A percentile compares a stretch with the other conserved stretches of the same genome.
phyloP scores from a whole-genome alignment of 1,140 invertebrate genomes.

The Telenomus remus region DNA sequence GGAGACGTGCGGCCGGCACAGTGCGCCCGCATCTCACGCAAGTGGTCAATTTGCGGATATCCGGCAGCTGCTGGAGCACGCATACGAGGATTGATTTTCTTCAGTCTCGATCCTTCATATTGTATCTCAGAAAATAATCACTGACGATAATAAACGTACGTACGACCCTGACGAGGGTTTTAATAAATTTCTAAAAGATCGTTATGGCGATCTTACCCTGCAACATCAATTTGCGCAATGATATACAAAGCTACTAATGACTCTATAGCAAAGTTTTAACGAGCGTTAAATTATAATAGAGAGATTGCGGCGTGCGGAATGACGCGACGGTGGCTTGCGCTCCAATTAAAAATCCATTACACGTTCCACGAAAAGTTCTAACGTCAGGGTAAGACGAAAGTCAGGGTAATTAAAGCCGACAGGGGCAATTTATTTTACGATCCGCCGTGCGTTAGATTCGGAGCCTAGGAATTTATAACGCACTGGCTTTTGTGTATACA shows the following conservation, averaged over 20 bases:
- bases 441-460: neutral
- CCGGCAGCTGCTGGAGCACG: conserved; percentile 63
- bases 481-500: no score
- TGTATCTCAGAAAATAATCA: no score
- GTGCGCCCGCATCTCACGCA: conserved; percentile 65
- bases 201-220: no score
- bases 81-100: conserved; percentile 11
- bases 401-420: conserved; percentile 29
- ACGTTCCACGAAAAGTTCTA: conserved; percentile 38
- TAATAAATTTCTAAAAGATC: no score
- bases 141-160: no score
- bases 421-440: conserved; percentile 22
- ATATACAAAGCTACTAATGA: conserved; percentile 6
- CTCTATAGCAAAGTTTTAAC: conserved; percentile 17
- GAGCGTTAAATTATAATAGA: conserved; percentile 37
- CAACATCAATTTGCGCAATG: neutral
- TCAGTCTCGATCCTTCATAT: conserved; percentile 31
- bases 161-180: no score
- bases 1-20: conserved; percentile 45
- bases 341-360: conserved; percentile 53
- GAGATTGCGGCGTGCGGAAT: neutral
- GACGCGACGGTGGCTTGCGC: conserved; percentile 6
- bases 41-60: conserved; percentile 70
- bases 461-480: neutral
- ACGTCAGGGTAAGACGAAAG: conserved; percentile 11